These are phyloP conservation scores for Parnassius smintheus DNA, from an alignment of 2,888 invertebrate species.

Conservation along the genomic window DNA sequence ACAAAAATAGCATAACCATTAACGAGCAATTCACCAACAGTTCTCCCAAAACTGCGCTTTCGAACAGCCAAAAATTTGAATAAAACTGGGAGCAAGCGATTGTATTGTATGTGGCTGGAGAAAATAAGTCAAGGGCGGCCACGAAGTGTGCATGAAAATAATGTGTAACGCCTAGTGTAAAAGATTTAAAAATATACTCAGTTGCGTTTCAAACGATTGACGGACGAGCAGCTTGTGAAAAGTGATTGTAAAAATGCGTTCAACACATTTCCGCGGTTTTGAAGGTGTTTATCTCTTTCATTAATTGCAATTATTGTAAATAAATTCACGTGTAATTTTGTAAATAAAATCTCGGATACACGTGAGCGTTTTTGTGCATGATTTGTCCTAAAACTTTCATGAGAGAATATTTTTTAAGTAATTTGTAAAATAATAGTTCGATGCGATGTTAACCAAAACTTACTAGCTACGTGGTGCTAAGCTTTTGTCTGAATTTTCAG, in stretches of 20 bases:
- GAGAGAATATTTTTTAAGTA: neutral
- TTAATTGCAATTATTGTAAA: slow-evolving; percentile 13
- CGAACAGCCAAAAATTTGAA: slow-evolving; percentile 12
- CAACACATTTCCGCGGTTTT: slow-evolving; percentile 25
- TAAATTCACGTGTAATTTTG: slow-evolving; percentile 5
- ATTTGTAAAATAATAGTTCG: neutral
- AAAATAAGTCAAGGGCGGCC: slow-evolving; percentile 71
- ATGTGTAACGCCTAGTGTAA: slow-evolving; percentile 64
- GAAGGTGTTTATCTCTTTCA: slow-evolving; percentile 35
- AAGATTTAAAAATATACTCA: slow-evolving; percentile 73
- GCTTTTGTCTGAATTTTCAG: slow-evolving; percentile 28
- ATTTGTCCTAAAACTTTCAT: neutral
- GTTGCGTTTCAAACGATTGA: slow-evolving; percentile 51
- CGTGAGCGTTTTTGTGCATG: slow-evolving; percentile 13
- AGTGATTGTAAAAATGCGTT: slow-evolving; percentile 27
- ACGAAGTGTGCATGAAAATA: slow-evolving; percentile 60
- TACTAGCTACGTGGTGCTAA: neutral
- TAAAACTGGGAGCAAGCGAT: neutral
- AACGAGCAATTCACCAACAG: slow-evolving; percentile 25
- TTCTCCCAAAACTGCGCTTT: slow-evolving; percentile 27
- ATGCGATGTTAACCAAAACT: neutral
- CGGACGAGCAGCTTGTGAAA: slow-evolving; percentile 34
- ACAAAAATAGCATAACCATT: slow-evolving; percentile 23
- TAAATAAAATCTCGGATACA: slow-evolving; percentile 10
- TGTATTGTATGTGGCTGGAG: slow-evolving; percentile 33